Evolutionary conservation across 2,797 vertebrate species (phyloP), one percentile per base, ranked within the genome.

Genomic region (Xiphophorus birchmanni): DNA sequence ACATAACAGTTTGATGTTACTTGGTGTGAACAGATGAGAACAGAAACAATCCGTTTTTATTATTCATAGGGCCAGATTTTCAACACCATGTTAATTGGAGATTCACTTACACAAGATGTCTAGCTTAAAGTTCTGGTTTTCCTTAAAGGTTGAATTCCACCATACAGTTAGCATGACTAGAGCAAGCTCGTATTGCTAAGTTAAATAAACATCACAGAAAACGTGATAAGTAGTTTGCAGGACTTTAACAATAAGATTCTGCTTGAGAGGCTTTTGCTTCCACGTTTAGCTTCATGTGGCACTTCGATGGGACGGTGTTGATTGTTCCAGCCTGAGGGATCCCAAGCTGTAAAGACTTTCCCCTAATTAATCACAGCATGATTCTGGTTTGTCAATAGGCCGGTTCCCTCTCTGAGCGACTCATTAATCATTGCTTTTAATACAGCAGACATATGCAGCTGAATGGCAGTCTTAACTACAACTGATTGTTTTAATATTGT

Each of bases 371-470:
- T 67, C 85, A 76, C 81, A 77, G 83, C 81, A 75, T 76, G 48
- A 80, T 44, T 67, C 76, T 37, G 26, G 77, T 69, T 75, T 83
- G 89, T 93, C 94, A 90, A 94, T 93, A 90, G 42, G 18, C 79
- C 79, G 79, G 44, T 82, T 87, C 75, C 54, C 47, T 74, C 67
- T 29, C 3, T 76, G 58, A 85, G 87, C 80, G 77, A 77, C 84
- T 91, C 93, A 95, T 96, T 94, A 89, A 95, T 96, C 94, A 95
- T 86, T 82, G 82, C 79, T 80, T 79, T 88, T 81, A 86, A 48
- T 78, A 81, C 77, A 81, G 80, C 60, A 54, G 81, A 78, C 85
- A 80, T 26, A 74, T 76, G 73, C 83, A 83, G 80, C 84, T 73
- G 37, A 76, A 78, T 23, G 74, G 23, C 80, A n/a, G 32, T 80